phyloP scores from a whole-genome alignment of 2,888 invertebrate genomes.

The Rhagophthalmus giganteus region DNA sequence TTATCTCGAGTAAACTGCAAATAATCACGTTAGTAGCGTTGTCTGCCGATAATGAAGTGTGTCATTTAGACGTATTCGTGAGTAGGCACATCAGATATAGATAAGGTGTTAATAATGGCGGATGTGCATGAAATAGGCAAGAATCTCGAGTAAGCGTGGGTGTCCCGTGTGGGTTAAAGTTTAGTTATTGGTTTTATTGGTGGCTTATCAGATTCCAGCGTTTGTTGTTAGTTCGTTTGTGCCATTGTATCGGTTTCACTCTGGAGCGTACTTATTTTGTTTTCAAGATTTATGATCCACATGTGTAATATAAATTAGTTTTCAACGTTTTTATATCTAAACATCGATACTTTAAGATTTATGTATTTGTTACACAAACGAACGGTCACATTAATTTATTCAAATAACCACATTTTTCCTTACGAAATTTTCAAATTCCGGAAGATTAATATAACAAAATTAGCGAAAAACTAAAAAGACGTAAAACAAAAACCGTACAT shows the following conservation, averaged over 20 bases:
- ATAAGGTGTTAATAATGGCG: slow-evolving; percentile 34
- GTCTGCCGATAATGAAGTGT: slow-evolving; percentile 21
- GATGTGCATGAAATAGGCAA: slow-evolving; percentile 31
- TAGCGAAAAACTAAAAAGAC: no score
- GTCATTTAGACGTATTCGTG: slow-evolving; percentile 29
- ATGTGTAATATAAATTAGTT: slow-evolving; percentile 27
- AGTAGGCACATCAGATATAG: slow-evolving; percentile 32
- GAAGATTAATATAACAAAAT: no score
- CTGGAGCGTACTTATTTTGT: slow-evolving; percentile 25
- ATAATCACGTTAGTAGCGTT: slow-evolving; percentile 23
- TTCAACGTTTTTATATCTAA: slow-evolving; percentile 8
- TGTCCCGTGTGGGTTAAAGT: slow-evolving; percentile 31
- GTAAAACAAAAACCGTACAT: no score
- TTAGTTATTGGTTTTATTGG: slow-evolving; percentile 35
- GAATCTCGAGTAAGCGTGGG: slow-evolving; percentile 24
- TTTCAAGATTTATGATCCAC: slow-evolving; percentile 23
- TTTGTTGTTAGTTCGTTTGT: slow-evolving; percentile 31
- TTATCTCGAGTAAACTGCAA: slow-evolving; percentile 16
- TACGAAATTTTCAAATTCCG: no score
- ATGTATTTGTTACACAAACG: no score
- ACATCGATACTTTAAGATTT: slow-evolving; percentile 8
- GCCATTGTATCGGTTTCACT: slow-evolving; percentile 25
- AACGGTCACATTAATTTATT: no score
- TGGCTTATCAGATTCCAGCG: slow-evolving; percentile 31
- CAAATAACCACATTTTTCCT: no score